These are phyloP conservation scores for Atopsyche davidsoni DNA, from an alignment of 1,140 invertebrate species.

Conservation along the genomic window DNA sequence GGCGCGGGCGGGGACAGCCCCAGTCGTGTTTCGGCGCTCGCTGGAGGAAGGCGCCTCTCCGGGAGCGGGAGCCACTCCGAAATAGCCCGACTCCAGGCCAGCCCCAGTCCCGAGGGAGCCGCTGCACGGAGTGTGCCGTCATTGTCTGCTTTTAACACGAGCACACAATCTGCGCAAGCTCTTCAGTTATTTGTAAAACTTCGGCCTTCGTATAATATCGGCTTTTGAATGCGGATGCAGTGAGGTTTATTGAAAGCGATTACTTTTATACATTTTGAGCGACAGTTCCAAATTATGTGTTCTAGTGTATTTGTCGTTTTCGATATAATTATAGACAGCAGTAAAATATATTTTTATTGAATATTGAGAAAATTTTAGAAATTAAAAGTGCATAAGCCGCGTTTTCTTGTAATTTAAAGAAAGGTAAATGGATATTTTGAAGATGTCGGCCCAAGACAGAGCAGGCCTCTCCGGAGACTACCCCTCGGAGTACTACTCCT, in stretches of 20 bases:
- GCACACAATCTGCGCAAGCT: too few relatives aligned
- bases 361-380: neutral
- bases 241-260: too few relatives aligned
- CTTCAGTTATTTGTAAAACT: too few relatives aligned
- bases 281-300: too few relatives aligned
- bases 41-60: neutral
- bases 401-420: neutral
- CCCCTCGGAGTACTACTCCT: slow-evolving; percentile 20
- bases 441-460: slow-evolving; percentile 20
- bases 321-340: neutral
- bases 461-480: slow-evolving; percentile 18
- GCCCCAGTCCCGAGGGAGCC: neutral
- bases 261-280: too few relatives aligned
- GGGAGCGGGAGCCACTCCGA: neutral
- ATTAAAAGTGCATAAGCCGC: neutral
- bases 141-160: too few relatives aligned
- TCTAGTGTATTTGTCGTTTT: too few relatives aligned
- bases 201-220: too few relatives aligned
- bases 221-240: too few relatives aligned
- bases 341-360: neutral
- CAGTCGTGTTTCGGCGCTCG: neutral
- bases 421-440: too few relatives aligned
- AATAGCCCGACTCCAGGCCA: slow-evolving; percentile 1
- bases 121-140: neutral
- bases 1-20: slow-evolving; percentile 1